These are phyloP conservation scores for Empis livida DNA, from an alignment of 2,888 invertebrate genomes.

Conservation along the genomic window DNA sequence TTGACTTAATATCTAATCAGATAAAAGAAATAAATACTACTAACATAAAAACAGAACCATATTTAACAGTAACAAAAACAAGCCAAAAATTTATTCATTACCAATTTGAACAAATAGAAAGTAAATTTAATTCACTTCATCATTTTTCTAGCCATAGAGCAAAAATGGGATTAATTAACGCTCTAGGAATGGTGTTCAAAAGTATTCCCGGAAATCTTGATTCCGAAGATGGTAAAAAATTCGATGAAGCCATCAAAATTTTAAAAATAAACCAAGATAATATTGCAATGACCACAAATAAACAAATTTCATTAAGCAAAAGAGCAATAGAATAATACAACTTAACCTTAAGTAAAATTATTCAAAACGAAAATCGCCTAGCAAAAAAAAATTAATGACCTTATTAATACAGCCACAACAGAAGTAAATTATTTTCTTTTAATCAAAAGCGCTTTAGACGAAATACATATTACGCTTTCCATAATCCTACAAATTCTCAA, in stretches of 20 bases:
- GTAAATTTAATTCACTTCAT: too few species aligned
- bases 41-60: too few species aligned
- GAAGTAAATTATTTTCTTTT: neutral
- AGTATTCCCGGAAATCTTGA: neutral
- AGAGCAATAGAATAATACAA: neutral
- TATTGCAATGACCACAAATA: neutral
- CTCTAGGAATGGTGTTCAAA: too few species aligned
- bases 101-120: too few species aligned
- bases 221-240: conserved; percentile 1
- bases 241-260: neutral
- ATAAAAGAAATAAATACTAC: too few species aligned
- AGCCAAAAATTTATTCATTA: too few species aligned
- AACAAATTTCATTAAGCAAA: conserved; percentile 1
- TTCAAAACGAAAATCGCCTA: neutral
- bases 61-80: too few species aligned
- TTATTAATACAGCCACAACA: neutral
- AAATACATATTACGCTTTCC: neutral
- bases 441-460: neutral
- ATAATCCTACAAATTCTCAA: neutral
- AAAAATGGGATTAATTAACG: too few species aligned
- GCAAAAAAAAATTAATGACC: neutral
- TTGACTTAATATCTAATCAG: too few species aligned
- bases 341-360: neutral
- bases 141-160: too few species aligned
- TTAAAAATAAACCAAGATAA: neutral